Percentiles rank a stretch among this genome's conserved stretches.
Evolutionary conservation across 1,140 invertebrate genomes (phyloP).

Genomic region (Drosophila rhopaloa): DNA sequence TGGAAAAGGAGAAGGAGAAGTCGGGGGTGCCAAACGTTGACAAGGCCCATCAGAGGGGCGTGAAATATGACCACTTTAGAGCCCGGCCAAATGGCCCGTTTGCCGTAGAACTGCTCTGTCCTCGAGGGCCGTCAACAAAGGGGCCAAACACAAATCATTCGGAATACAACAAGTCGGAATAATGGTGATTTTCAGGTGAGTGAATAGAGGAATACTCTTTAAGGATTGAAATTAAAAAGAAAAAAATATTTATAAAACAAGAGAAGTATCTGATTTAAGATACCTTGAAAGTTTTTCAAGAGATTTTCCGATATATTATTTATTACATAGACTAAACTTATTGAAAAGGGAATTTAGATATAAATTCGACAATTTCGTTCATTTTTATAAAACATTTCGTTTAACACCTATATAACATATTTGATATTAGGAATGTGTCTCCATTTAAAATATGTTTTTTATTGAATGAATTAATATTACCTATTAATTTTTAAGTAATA

Average conservation of each 20-base stretch:
- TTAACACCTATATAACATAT: too few species aligned
- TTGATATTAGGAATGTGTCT: too few species aligned
- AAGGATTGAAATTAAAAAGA: background rate
- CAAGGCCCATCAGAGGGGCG: constrained; percentile 65
- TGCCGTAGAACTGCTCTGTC: constrained; percentile 20
- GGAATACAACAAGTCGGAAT: constrained; percentile 26
- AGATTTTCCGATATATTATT: too few species aligned
- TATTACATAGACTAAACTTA: too few species aligned
- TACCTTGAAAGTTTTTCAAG: too few species aligned
- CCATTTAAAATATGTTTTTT: too few species aligned
- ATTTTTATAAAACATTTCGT: too few species aligned
- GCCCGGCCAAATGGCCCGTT: constrained; percentile 54
- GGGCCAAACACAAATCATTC: constrained; percentile 54
- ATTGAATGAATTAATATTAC: too few species aligned
- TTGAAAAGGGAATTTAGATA: too few species aligned
- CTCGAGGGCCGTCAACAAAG: constrained; percentile 49
- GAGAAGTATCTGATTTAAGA: too few species aligned
- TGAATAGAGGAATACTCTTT: background rate
- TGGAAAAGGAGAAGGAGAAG: background rate
- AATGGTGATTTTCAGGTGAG: background rate
- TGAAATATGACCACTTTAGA: constrained; percentile 62
- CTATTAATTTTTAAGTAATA: too few species aligned
- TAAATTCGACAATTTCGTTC: too few species aligned
- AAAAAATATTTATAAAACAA: background rate
- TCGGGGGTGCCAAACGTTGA: constrained; percentile 40